Conservation (phyloP, 1,140 invertebrate genomes). For the Varroa destructor region DNA sequence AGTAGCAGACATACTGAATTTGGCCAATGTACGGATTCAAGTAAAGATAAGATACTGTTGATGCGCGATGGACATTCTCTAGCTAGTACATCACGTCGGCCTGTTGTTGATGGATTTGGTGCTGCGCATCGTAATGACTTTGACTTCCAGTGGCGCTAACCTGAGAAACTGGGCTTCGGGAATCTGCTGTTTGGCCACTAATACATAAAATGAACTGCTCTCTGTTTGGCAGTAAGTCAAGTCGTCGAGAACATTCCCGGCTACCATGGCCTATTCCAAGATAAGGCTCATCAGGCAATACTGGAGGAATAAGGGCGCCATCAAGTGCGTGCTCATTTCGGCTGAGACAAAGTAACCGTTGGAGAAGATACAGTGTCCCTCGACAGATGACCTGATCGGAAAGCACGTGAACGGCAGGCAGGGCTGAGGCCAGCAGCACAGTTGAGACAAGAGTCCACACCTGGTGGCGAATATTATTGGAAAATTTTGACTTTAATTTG, state of each 20-base stretch:
- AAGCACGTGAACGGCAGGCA: constrained; percentile 4
- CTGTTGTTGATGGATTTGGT: neutral
- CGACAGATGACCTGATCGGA: constrained; percentile 10
- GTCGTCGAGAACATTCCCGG: too few species aligned
- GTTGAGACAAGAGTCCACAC: constrained; percentile 24
- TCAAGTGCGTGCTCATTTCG: neutral
- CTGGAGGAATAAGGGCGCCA: neutral
- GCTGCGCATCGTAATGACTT: too few species aligned
- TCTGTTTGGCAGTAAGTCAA: neutral
- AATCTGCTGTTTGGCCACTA: neutral
- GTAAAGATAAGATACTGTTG: too few species aligned
- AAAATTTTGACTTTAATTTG: too few species aligned
- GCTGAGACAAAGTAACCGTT: neutral
- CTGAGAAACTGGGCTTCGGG: neutral
- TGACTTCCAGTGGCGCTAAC: too few species aligned
- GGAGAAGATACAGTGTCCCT: constrained; percentile 23
- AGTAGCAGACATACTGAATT: too few species aligned
- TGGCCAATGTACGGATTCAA: too few species aligned
- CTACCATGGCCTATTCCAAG: too few species aligned
- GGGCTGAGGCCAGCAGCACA: neutral
- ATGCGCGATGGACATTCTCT: too few species aligned
- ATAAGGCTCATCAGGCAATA: neutral
- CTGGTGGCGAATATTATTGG: neutral
- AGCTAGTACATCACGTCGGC: constrained; percentile 10
- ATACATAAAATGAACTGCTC: constrained; percentile 8